Percentiles rank a stretch among this genome's conserved stretches.
phyloP scores from a whole-genome alignment of 1,140 invertebrate genomes.

The Leptinotarsa undecemlineata region DNA sequence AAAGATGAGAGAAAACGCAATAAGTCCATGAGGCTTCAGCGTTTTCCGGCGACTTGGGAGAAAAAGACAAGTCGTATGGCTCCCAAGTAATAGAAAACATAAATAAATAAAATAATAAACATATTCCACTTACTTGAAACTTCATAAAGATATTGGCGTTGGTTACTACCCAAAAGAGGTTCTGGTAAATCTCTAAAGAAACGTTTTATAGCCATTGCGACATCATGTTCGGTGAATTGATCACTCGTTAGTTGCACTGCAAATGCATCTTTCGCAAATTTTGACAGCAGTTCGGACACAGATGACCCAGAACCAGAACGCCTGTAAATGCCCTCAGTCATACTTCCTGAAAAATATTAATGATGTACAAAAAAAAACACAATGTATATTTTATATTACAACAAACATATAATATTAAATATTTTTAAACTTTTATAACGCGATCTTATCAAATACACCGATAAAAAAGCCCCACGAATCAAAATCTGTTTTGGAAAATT shows the following conservation, averaged over 20 bases:
- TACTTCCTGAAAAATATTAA: constrained; percentile 64
- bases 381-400: not conserved
- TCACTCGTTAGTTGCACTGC: constrained; percentile 75
- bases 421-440: no score
- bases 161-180: constrained; percentile 62
- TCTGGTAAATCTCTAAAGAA: constrained; percentile 82
- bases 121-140: constrained; percentile 47
- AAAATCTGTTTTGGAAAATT: no score
- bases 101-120: no score
- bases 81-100: no score
- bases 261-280: constrained; percentile 81
- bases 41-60: no score
- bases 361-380: not conserved
- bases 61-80: no score
- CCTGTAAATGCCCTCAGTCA: constrained; percentile 85
- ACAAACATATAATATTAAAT: no score
- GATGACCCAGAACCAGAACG: constrained; percentile 75
- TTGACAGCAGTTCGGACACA: constrained; percentile 73
- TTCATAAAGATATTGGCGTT: constrained; percentile 52
- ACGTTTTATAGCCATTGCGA: constrained; percentile 80
- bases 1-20: no score
- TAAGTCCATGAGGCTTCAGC: no score
- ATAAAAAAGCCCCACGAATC: no score
- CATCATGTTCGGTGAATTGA: constrained; percentile 82
- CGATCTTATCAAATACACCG: no score